phyloP scores from a whole-genome alignment of 2,797 vertebrate species.

The Streptopelia turtur region DNA sequence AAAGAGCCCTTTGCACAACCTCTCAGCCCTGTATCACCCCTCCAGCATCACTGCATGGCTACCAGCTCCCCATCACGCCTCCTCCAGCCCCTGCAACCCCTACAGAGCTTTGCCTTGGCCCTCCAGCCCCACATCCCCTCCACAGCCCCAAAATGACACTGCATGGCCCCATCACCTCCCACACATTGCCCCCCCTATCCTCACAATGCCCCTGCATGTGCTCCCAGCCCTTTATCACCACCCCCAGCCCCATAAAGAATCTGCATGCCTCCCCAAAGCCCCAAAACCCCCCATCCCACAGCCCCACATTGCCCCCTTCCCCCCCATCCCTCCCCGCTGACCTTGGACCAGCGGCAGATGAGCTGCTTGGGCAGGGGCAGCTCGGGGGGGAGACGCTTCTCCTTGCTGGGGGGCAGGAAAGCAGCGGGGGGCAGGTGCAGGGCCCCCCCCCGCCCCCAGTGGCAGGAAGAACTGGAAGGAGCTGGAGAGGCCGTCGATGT shows the following conservation, averaged over 20 bases:
- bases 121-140: too few species aligned
- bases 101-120: neutral
- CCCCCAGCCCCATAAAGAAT: neutral
- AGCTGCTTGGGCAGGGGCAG: constrained; percentile 87
- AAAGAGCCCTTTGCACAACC: neutral
- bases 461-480: constrained; percentile 92
- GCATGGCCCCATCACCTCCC: fast-evolving
- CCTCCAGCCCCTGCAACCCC: neutral
- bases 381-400: constrained; percentile 85
- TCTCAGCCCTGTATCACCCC: fast-evolving
- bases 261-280: fast-evolving
- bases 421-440: constrained; percentile 86
- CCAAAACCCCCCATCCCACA: neutral
- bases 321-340: constrained; percentile 50
- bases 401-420: constrained; percentile 83
- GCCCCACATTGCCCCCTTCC: neutral
- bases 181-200: too few species aligned
- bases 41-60: neutral
- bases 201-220: neutral
- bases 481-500: constrained; percentile 82
- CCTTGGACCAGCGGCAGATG: constrained; percentile 92
- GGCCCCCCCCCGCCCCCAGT: constrained; percentile 80
- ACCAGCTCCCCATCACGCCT: neutral
- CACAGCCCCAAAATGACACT: neutral
- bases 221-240: neutral